Evolutionary conservation across 2,113 vertebrate species (phyloP), one percentile per base, ranked within the genome.

Genomic region (Pheucticus melanocephalus): DNA sequence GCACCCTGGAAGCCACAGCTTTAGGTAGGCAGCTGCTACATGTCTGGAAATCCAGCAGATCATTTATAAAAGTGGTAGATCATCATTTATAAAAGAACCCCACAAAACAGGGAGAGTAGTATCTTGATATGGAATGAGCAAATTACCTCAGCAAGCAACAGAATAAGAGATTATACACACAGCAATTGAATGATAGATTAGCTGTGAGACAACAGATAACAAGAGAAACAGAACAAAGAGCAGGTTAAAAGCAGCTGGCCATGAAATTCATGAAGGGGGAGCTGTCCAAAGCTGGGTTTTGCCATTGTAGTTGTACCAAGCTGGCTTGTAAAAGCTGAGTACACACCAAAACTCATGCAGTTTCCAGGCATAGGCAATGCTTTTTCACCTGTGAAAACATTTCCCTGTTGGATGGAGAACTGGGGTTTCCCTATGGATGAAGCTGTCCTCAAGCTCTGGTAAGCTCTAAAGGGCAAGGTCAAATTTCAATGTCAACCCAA

Each of bases 1-100:
- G 31, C 35, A 51, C 15, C 50, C 60, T n/a, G 70, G 70, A 82
- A 95, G 16, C 37, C 53, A 40, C 2, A 0, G n/a, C 33, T 77
- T 88, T 90, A 57, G 37, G 40, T 57, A 63, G 63, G 78, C n/a
- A n/a, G n/a, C 78, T 94, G 88, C 48, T 88, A 66, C 87, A 76
- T 65, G 45, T 88, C 88, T 90, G 45, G 37, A 68, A 92, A 80
- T 25, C 48, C 75, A 95, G 70, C 75, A 93, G 66, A 45, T 86
- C 23, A 33, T 94, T 96, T 88, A 39, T 96, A 88, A 80, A 72
- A 93, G 44, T 40, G 53, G 61, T 71, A 93, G 70, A n/a, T 91
- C 69, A 75, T 78, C 3, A 51, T 39, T 39, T 54, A 24, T 71
- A 77, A 81, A 68, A 82, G 16, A 3, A 9, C 3, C 6, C 23